Evolutionary conservation across 37 sponge, comb jelly and placozoan genomes (phyloP), one percentile per base, ranked within the genome.

Genomic region (Agelas oroides): DNA sequence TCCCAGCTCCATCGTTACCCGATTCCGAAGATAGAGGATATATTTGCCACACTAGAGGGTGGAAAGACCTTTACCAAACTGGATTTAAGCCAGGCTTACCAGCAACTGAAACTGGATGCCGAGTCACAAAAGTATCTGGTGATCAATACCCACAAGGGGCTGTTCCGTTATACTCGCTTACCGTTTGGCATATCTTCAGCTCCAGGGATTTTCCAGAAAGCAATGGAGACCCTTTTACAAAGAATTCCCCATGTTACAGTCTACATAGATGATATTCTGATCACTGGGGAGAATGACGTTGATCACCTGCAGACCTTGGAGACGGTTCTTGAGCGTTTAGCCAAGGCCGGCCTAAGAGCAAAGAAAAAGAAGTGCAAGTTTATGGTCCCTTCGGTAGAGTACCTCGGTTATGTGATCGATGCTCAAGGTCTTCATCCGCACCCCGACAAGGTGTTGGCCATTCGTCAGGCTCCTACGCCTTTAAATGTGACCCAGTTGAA

Each of bases 131-230:
- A 64, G 69, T 74, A 80, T 37, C 41, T 75, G 14, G 79, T 81
- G 53, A 84, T 92, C 32, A 93, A 88, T 56, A 93, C 93, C 19
- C 89, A 79, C 34, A 73, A 75, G 59, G 89, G 93, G 0, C 65
- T 88, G 17, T 93, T 69, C 68, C 28, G 72, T 28, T 93, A 85
- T 68, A 88, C 59, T 56, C 53, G 93, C 11, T 58, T 93, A 69
- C 93, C 93, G 16, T 88, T 83, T 79, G 89, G 93, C 18, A 65
- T 93, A 20, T 38, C 86, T 17, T 85, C 82, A 20, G 81, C 89
- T 6, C 74, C 86, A 20, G 80, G 88, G 21, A 84, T 93, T 19
- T 93, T 93, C 70, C 93, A 93, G 68, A 55, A n/a, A 35, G 69
- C 59, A 18, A 93, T 93, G 89, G 93, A 93, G 37, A 38, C n/a